Base-by-base conservation (phyloP, 2,797 vertebrate genomes). In the Enteromius thamalakanensis region DNA sequence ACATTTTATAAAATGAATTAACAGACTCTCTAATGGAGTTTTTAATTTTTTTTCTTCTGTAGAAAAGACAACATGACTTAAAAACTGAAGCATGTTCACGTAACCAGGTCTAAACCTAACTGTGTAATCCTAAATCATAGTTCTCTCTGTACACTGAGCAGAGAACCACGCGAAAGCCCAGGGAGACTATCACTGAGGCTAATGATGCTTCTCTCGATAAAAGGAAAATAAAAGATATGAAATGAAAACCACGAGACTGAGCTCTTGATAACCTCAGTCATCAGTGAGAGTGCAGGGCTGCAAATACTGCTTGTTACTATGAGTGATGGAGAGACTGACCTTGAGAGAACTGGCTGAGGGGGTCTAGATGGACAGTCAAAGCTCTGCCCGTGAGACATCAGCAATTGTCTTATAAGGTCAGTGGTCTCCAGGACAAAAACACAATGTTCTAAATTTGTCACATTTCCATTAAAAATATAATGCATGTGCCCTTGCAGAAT, bases 261-360 rank as follows among this genome's bases (percentile, higher is more conserved):
- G 72, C 19, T 51, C 19, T 34, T 42, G 14, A 29, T 55, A 45
- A 6, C 62, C 40, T 42, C 47, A 67, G 17, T 69, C 19, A 67
- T 62, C 4, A 68, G 15, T 32, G 10, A 80, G 67, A 80, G 68
- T 55, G 3, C 51, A 37, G 8, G 9, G 62, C 76, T 49, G 32
- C 82, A 53, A 67, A 77, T 72, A 60, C 19, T n/a, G 51, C 37
- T 77, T n/a, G 49, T 29, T 64, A 29, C 42, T 37, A 49, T 62
- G 10, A 69, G 72, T 37, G 67, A 71, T 55, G 79, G 58, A 40
- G 72, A 76, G 53, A 60, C 37, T 81, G 74, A 85, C 79, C 79
- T 85, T 85, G 72, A 72, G 55, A 85, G 26, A 64, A 70, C 51
- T 80, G 26, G 49, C 69, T 58, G 60, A 84, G 68, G 26, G 29